phyloP scores from a whole-genome alignment of 1,140 invertebrate species.

The Drosophila tropicalis region DNA sequence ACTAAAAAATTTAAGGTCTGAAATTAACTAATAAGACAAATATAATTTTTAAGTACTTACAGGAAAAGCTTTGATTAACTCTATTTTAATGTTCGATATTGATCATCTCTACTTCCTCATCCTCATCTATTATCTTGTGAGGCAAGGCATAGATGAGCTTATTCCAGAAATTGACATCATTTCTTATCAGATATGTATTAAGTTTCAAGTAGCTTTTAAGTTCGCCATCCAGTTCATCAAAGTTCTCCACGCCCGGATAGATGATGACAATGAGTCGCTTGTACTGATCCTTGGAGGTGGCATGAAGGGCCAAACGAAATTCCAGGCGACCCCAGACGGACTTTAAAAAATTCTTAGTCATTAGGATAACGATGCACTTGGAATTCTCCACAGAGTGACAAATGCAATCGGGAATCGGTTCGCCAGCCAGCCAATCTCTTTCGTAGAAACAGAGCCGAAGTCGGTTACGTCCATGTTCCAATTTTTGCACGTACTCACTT shows the following conservation, averaged over 20 bases:
- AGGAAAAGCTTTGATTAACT: no score
- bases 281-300: not conserved
- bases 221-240: not conserved
- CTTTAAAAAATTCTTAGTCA: not conserved
- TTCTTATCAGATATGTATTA: not conserved
- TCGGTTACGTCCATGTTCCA: not conserved
- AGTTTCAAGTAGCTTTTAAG: not conserved
- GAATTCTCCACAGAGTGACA: not conserved
- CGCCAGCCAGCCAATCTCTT: not conserved
- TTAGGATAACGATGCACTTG: not conserved
- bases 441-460: not conserved
- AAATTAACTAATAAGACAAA: no score
- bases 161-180: not conserved
- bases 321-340: constrained; percentile 2
- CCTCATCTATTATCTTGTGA: not conserved
- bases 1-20: no score
- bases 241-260: not conserved
- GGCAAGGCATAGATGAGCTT: not conserved
- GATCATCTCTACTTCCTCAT: not conserved
- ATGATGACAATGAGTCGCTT: not conserved
- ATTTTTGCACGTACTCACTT: not conserved
- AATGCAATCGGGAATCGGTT: not conserved
- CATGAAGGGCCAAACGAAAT: not conserved
- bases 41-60: no score
- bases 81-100: not conserved